A percentile compares a stretch with the other conserved stretches of the same genome.
These are phyloP conservation scores for Hydrozoanthus gracilis DNA, from an alignment of 92 coral and sea anemone genomes.

Conservation along the genomic window DNA sequence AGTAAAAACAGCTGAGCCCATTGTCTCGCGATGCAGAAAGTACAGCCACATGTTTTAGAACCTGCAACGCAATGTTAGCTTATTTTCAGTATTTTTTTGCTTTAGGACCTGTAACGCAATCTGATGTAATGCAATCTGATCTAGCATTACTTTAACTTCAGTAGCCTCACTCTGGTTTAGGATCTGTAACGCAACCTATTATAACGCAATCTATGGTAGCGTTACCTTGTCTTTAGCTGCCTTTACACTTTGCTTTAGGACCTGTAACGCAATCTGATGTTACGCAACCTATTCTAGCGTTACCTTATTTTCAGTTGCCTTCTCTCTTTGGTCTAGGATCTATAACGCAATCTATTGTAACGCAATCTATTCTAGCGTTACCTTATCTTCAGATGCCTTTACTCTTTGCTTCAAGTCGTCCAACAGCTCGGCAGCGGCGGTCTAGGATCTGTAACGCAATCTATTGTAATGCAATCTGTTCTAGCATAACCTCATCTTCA, in stretches of 20 bases:
- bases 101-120: conserved; percentile 67
- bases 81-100: conserved; percentile 65
- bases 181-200: neutral
- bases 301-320: conserved; percentile 77
- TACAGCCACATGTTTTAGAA: too few relatives aligned
- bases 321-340: conserved; percentile 49
- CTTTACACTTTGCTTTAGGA: conserved; percentile 52
- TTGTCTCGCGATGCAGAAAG: too few relatives aligned
- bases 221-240: conserved; percentile 76
- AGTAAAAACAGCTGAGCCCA: too few relatives aligned
- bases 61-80: conserved; percentile 47
- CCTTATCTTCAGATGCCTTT: conserved; percentile 74
- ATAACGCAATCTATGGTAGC: neutral
- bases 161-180: too few relatives aligned
- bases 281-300: neutral
- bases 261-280: neutral
- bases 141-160: too few relatives aligned
- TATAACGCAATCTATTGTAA: neutral
- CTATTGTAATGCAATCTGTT: neutral
- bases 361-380: conserved; percentile 1
- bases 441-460: too few relatives aligned
- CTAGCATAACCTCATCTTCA: conserved; percentile 62
- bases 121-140: neutral
- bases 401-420: conserved; percentile 79
- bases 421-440: conserved; percentile 64